phyloP scores from a whole-genome alignment of 2,888 invertebrate species.

The Crematogaster levior region DNA sequence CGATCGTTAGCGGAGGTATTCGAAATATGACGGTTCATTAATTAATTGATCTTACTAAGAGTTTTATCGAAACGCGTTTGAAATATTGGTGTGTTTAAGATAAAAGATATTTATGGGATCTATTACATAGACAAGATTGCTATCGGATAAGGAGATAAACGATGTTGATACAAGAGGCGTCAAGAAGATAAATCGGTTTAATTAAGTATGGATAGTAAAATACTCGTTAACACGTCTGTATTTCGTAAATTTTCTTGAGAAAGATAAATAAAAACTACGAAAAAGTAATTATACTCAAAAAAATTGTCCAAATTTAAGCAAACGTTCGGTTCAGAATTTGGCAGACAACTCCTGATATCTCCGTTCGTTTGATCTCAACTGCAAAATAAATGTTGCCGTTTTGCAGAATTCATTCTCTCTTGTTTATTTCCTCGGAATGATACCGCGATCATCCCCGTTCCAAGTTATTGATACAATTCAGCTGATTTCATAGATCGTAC shows the following conservation, averaged over 20 bases:
- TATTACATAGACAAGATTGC: background rate
- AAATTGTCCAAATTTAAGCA: background rate
- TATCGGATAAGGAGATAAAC: background rate
- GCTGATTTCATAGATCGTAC: conserved; percentile 5
- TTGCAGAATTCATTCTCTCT: background rate
- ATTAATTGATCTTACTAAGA: conserved; percentile 47
- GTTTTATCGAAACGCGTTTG: conserved; percentile 1
- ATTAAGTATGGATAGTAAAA: background rate
- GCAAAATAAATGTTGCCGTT: background rate
- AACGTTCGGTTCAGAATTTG: background rate
- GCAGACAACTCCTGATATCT: background rate
- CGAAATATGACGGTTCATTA: conserved; percentile 63
- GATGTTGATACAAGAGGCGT: background rate
- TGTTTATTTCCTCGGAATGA: background rate
- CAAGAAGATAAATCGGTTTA: background rate
- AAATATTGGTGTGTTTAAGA: conserved; percentile 9
- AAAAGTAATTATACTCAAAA: background rate
- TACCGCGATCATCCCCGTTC: conserved; percentile 20
- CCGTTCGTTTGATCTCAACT: background rate
- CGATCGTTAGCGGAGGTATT: conserved; percentile 58
- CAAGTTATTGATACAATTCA: conserved; percentile 13
- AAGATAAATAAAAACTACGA: background rate
- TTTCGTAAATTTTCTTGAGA: background rate
- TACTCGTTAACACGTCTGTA: background rate
- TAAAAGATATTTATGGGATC: background rate